phyloP scores from a whole-genome alignment of 1,140 invertebrate genomes.

The Cyclargus thomasi region DNA sequence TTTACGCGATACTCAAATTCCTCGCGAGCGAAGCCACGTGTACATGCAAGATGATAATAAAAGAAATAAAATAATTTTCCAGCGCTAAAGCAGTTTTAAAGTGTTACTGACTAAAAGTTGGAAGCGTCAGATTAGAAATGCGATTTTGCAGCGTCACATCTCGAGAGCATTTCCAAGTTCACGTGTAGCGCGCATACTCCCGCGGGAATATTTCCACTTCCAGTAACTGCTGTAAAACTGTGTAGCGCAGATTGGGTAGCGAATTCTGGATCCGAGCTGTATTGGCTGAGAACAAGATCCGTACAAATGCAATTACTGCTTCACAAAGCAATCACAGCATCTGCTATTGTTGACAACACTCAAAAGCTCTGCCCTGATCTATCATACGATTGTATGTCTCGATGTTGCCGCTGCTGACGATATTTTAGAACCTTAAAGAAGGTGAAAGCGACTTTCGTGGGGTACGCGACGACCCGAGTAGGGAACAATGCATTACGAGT shows the following conservation, averaged over 20 bases:
- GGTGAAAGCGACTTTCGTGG: slow-evolving; percentile 45
- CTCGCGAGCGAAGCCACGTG: too few relatives aligned
- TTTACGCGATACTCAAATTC: too few relatives aligned
- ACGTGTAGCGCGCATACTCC: background rate
- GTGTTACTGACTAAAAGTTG: background rate
- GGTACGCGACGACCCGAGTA: slow-evolving; percentile 36
- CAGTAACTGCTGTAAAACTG: background rate
- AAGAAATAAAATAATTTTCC: too few relatives aligned
- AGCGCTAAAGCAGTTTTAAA: background rate
- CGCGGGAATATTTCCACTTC: background rate
- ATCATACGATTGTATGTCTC: background rate
- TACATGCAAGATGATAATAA: too few relatives aligned
- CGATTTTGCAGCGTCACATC: background rate
- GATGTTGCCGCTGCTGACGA: background rate
- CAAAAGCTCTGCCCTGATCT: background rate
- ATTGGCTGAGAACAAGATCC: background rate
- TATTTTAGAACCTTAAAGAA: slow-evolving; percentile 31
- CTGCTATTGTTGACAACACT: background rate
- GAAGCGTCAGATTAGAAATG: background rate
- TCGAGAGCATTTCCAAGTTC: background rate
- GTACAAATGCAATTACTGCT: background rate
- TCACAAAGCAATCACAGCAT: background rate
- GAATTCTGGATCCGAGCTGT: background rate
- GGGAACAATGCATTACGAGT: slow-evolving; percentile 47
- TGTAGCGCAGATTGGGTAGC: background rate